Evolutionary conservation across 2,113 vertebrate species (phyloP), one percentile per base, ranked within the genome.

Genomic region (Abramis brama): DNA sequence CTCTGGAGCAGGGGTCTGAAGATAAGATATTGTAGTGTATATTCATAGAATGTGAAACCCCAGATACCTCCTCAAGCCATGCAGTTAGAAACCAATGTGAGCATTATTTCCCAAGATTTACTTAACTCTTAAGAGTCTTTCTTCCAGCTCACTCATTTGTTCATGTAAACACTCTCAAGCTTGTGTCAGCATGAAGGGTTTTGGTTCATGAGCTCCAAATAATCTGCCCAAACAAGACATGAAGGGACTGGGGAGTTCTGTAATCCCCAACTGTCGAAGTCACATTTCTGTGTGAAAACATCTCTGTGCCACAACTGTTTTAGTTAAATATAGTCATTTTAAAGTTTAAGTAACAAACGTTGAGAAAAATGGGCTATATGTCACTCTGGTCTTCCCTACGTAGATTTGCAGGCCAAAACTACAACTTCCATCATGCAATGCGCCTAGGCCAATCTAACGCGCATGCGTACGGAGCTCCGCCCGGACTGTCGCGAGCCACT

Each of bases 381-480:
- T 12, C 3, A 47, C 12, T 3, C 21, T 71, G 23, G 68, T 39
- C 30, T 70, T 8, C 39, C 5, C 5, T 12, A 3, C 39, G 10
- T 47, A 15, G 25, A 10, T 52, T 50, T 30, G 4, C 60, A 9
- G 2, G 5, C 4, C 5, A n/a, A 45, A 27, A 86, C 85, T 86
- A 73, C 85, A 81, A 62, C 55, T 74, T 10, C 85, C 39, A 36
- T 30, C 25, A 81, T 86, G 85, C 85, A 81, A 13, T 11, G 62
- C 64, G 36, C 59, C 11, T 25, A 2, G 30, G 2, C 15, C 33
- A 23, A 60, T 43, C 19, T 5, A 13, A 30, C 12, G 80, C 62
- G 78, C 36, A 47, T 45, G 68, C 57, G 68, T 11, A 33, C 7
- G 1, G n/a, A 55, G 10, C 50, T 23, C 5, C 23, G 1, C 52